Base-by-base conservation (phyloP, 92 coral and sea anemone species). In the Actinostola sp. region DNA sequence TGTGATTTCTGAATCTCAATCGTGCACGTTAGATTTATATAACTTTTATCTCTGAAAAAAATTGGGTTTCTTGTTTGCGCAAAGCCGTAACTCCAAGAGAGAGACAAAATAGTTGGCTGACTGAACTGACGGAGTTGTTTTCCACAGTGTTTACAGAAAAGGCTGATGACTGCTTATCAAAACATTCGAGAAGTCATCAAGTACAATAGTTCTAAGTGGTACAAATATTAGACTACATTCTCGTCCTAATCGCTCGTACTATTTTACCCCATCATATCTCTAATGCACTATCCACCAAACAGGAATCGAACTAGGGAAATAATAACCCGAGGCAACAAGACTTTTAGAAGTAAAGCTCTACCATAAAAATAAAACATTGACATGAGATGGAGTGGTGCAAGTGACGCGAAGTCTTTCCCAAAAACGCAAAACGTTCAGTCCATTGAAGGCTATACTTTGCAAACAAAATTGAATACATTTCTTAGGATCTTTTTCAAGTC, bases 231-330 rank as follows among this genome's bases (percentile, higher is more conserved):
- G 69, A 36, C 58, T 64, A 0, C 65, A 31, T 44, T 68, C 20
- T 21, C 19, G 50, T 68, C 16, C 32, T 68, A 68, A 68, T 68
- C 61, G 74, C 15, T 51, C 32, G 17, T 23, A 31, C 45, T 61
- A 38, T 33, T 61, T 14, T 61, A 11, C 49, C 59, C 19, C 60
- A 31, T 34, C 54, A 73, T 48, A 44, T 46, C 30, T 73, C 70
- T 75, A 75, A 75, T 75, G 81, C 60, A 75, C 72, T 52, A 36
- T 30, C 81, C 26, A 35, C 54, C 17, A 51, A 75, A 55, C 81
- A 65, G 81, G 81, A 75, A 75, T 75, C 17, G 28, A 57, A 57
- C 13, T 2, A 13, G 39, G 28, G 28, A 28, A 45, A 45, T 25
- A 63, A 75, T 28, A 64, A 24, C 81, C 72, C 17, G n/a, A 29